Evolutionary conservation across 2,888 invertebrate species (phyloP).

Genomic region (Rhogogaster chlorosoma): DNA sequence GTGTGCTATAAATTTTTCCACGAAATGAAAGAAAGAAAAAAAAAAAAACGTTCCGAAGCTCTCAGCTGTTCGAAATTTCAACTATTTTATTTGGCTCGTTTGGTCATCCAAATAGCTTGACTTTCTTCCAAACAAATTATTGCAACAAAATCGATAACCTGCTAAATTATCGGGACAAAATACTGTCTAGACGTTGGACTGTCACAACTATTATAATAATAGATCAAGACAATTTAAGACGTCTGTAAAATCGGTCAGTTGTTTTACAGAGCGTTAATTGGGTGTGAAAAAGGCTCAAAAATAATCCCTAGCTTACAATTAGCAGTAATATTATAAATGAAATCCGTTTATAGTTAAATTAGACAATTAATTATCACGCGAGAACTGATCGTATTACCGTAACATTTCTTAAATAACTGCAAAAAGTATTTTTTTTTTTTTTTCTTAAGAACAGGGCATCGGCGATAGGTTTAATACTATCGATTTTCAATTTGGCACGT

Average conservation of each 20-base stretch:
- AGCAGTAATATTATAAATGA: not conserved
- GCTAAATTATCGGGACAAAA: not conserved
- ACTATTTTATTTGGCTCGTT: not conserved
- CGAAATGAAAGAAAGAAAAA: not conserved
- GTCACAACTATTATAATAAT: not conserved
- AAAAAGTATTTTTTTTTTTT: not conserved
- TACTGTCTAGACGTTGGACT: not conserved
- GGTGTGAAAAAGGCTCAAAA: not conserved
- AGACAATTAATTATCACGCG: not conserved
- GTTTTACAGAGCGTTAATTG: not conserved
- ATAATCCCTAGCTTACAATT: not conserved
- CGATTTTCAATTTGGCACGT: slow-evolving; percentile 28
- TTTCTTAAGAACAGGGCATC: not conserved
- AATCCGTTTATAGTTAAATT: slow-evolving; percentile 1
- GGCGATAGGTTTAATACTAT: not conserved
- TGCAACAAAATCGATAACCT: not conserved
- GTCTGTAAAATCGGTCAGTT: not conserved
- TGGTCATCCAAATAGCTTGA: not conserved
- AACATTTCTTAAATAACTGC: not conserved
- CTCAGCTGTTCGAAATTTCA: not conserved
- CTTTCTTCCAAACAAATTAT: not conserved
- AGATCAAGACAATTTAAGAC: not conserved
- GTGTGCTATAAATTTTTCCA: not conserved
- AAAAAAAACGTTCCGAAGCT: not conserved
- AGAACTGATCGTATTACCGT: not conserved